These are phyloP conservation scores for Mormyrops boulengeri DNA, from an alignment of 2,797 vertebrate species.

Conservation along the genomic window DNA sequence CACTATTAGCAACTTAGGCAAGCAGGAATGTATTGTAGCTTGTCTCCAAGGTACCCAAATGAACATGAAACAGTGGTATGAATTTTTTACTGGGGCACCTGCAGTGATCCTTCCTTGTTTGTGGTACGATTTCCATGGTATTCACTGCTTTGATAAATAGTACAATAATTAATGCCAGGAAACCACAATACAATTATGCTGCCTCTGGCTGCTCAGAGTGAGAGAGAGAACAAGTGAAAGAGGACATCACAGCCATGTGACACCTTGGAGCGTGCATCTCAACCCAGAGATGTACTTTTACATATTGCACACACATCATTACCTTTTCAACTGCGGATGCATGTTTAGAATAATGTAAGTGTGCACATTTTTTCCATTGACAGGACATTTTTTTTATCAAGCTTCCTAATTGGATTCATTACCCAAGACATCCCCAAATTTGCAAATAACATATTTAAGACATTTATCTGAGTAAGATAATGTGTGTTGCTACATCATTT, in stretches of 20 bases:
- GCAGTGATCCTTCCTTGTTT: conserved; percentile 24
- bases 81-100: conserved; percentile 25
- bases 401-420: not conserved
- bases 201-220: conserved; percentile 8
- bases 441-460: not conserved
- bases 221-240: not conserved
- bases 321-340: not conserved
- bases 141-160: conserved; percentile 32
- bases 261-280: not conserved
- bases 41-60: not conserved
- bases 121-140: conserved; percentile 24
- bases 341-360: not conserved
- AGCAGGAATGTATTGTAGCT: not conserved
- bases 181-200: conserved; percentile 21
- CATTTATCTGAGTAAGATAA: not conserved
- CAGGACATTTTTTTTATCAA: not conserved
- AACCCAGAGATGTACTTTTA: not conserved
- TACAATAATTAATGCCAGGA: conserved; percentile 29
- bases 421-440: not conserved
- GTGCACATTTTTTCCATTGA: not conserved
- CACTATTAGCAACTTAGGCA: conserved; percentile 1
- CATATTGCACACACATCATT: not conserved
- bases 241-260: not conserved
- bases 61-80: conserved; percentile 12
- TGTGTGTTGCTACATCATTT: no score